Conservation (phyloP, 2,888 invertebrate species). For the Glaucopsyche alexis region DNA sequence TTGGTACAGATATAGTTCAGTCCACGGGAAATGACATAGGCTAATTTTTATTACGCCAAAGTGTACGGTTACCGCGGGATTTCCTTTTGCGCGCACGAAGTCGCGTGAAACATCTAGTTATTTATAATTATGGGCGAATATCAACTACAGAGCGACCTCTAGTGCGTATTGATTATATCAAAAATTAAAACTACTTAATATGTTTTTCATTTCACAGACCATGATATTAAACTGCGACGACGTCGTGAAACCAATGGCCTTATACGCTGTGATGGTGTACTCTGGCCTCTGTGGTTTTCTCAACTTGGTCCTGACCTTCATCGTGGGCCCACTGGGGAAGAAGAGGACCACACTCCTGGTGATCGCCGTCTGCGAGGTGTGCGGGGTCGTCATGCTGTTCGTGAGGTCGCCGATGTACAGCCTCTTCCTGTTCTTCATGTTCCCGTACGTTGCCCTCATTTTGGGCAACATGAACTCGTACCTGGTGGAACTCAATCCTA, state of each 20-base stretch:
- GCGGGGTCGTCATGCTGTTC: constrained; percentile 54
- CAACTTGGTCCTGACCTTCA: constrained; percentile 54
- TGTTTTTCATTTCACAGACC: constrained; percentile 40
- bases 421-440: constrained; percentile 57
- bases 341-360: constrained; percentile 53
- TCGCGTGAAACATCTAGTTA: too few relatives aligned
- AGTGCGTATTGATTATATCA: too few relatives aligned
- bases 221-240: constrained; percentile 51
- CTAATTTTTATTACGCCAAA: too few relatives aligned
- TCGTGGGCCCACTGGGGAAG: constrained; percentile 57
- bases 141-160: too few relatives aligned
- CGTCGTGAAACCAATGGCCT: constrained; percentile 51
- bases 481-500: constrained; percentile 65
- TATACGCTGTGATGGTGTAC: constrained; percentile 63
- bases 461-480: constrained; percentile 64
- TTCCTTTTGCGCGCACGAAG: too few relatives aligned
- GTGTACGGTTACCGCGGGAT: too few relatives aligned
- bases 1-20: too few relatives aligned
- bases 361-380: constrained; percentile 47
- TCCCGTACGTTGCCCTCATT: constrained; percentile 59
- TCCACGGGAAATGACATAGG: too few relatives aligned
- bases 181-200: too few relatives aligned
- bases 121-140: too few relatives aligned
- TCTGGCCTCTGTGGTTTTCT: constrained; percentile 51
- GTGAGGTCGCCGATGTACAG: constrained; percentile 55